These are phyloP conservation scores for Gambusia affinis DNA, from an alignment of 2,113 vertebrate species.

Conservation along the genomic window DNA sequence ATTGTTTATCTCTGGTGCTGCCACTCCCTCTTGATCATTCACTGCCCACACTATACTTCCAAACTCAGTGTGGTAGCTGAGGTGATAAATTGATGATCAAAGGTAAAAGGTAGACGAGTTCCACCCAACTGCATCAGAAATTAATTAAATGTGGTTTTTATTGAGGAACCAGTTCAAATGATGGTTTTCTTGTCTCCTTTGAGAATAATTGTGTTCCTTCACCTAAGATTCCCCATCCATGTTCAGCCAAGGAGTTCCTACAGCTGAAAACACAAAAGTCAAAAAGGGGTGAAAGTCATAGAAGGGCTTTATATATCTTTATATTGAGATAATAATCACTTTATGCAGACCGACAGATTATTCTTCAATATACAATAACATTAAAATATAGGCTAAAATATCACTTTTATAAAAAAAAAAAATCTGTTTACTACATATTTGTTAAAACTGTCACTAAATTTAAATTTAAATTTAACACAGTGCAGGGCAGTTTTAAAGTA, in stretches of 20 bases:
- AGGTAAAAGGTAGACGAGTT: slow-evolving; percentile 57
- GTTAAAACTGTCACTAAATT: too few species aligned
- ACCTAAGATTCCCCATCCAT: slow-evolving; percentile 70
- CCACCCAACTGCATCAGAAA: slow-evolving; percentile 59
- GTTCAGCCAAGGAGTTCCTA: slow-evolving; percentile 69
- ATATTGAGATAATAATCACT: neutral
- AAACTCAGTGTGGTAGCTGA: slow-evolving; percentile 64
- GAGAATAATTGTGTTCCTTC: slow-evolving; percentile 64
- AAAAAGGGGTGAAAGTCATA: slow-evolving; percentile 58
- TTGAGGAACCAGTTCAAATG: slow-evolving; percentile 58
- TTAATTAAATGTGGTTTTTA: slow-evolving; percentile 43
- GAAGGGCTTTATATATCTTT: slow-evolving; percentile 1
- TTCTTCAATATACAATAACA: neutral
- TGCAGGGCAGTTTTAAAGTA: neutral
- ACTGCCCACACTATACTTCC: slow-evolving; percentile 73
- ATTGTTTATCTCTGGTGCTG: slow-evolving; percentile 62
- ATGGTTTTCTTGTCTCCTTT: slow-evolving; percentile 65
- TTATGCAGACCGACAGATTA: neutral
- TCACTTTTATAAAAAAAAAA: too few species aligned
- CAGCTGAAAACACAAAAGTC: slow-evolving; percentile 67
- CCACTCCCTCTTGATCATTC: slow-evolving; percentile 67
- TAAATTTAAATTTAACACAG: neutral
- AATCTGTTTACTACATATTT: too few species aligned
- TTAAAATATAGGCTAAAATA: neutral
- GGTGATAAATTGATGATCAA: slow-evolving; percentile 58